Conservation (phyloP, 37 sponge, comb jelly and placozoan genomes). For the Aphrocallistes beatrix region DNA sequence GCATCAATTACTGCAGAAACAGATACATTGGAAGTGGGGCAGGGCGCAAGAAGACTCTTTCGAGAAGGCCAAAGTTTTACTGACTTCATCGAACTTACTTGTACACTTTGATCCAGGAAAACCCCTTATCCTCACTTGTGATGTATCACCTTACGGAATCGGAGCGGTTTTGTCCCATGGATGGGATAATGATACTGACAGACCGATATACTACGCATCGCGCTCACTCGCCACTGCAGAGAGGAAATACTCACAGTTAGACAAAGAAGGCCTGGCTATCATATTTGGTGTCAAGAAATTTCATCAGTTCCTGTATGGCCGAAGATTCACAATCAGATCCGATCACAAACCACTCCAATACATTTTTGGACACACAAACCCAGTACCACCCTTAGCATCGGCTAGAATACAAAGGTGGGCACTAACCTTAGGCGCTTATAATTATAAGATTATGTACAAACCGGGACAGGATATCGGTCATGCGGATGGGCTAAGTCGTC, state of each 20-base stretch:
- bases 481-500: constrained; percentile 18
- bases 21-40: constrained; percentile 23
- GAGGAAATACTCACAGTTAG: constrained; percentile 19
- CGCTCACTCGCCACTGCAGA: too few species aligned
- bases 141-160: too few species aligned
- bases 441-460: constrained; percentile 25
- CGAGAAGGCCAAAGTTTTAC: too few species aligned
- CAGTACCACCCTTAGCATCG: constrained; percentile 18
- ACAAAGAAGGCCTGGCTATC: constrained; percentile 21
- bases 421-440: constrained; percentile 15
- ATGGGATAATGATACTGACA: too few species aligned
- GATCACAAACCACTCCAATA: constrained; percentile 22
- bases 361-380: not conserved
- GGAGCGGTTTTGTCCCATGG: too few species aligned
- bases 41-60: too few species aligned
- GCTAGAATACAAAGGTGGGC: constrained; percentile 26
- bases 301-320: not conserved
- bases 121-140: too few species aligned
- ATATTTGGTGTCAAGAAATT: too few species aligned
- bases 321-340: not conserved
- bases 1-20: constrained; percentile 17
- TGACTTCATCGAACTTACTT: not conserved
- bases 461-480: not conserved
- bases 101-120: too few species aligned
- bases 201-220: too few species aligned